Evolutionary conservation across 2,888 invertebrate species (phyloP).

Genomic region (Caenorhabditis macrosperma): DNA sequence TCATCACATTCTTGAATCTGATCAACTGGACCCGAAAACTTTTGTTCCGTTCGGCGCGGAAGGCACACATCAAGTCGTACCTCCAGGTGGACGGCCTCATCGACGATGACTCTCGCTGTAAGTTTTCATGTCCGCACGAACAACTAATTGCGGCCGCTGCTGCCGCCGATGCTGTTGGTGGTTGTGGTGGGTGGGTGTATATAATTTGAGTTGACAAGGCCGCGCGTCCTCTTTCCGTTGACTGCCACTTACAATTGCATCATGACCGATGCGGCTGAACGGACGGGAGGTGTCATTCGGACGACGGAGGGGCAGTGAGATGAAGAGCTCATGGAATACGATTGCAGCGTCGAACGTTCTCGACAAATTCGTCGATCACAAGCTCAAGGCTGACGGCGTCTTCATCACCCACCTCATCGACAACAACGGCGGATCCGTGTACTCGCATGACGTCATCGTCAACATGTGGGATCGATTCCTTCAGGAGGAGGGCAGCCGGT

Average conservation of each 20-base stretch:
- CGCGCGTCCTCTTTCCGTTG: conserved; percentile 12
- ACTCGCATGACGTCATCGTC: conserved; percentile 77
- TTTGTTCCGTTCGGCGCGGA: conserved; percentile 33
- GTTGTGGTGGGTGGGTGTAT: no score
- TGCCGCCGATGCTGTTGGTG: conserved; percentile 7
- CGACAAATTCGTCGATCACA: conserved; percentile 70
- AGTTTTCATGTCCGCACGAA: no score
- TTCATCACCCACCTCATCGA: conserved; percentile 77
- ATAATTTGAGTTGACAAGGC: conserved; percentile 59
- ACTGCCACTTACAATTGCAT: conserved; percentile 40
- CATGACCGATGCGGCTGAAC: conserved; percentile 22
- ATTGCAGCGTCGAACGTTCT: conserved; percentile 67
- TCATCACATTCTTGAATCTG: conserved; percentile 81
- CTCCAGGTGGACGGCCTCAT: conserved; percentile 73
- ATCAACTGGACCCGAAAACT: conserved; percentile 81
- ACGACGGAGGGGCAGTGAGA: neutral
- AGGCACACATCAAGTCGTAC: conserved; percentile 74
- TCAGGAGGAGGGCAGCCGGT: conserved; percentile 56
- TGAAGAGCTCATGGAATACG: no score
- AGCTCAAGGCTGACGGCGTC: conserved; percentile 76
- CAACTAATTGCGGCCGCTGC: conserved; percentile 33
- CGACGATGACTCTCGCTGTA: conserved; percentile 65
- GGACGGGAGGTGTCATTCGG: neutral
- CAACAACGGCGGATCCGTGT: conserved; percentile 79
- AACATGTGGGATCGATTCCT: conserved; percentile 76